A percentile compares a stretch with the other conserved stretches of the same genome.
These are phyloP conservation scores for Gordius sp. DNA, from an alignment of 2,888 invertebrate species.

Conservation along the genomic window DNA sequence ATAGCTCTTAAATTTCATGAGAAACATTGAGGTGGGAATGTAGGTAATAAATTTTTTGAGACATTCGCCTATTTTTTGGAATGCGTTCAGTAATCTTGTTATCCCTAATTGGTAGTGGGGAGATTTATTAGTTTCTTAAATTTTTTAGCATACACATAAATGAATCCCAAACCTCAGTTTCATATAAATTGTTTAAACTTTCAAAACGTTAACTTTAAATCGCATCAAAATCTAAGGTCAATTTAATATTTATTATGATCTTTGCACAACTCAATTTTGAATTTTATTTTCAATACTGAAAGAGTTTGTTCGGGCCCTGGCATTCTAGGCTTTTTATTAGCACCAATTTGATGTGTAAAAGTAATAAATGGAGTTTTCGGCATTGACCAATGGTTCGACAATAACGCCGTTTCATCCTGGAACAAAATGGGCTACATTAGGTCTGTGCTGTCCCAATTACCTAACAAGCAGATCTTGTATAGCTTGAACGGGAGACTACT, in stretches of 20 bases:
- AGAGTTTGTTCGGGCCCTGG: too few relatives aligned
- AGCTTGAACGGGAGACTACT: too few relatives aligned
- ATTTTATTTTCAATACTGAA: background rate
- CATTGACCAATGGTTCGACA: background rate
- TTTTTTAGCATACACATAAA: background rate
- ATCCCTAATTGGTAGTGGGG: background rate
- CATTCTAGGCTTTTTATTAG: background rate
- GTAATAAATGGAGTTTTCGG: background rate
- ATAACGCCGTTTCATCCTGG: background rate
- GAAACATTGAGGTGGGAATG: background rate
- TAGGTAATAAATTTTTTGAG: background rate
- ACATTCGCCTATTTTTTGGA: background rate
- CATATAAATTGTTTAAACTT: background rate
- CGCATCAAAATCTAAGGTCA: background rate
- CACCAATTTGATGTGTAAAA: background rate
- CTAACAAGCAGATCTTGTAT: slow-evolving; percentile 20
- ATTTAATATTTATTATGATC: background rate
- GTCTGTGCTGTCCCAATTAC: background rate
- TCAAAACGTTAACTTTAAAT: background rate
- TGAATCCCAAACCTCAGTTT: background rate
- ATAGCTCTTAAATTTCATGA: background rate
- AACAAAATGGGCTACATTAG: background rate
- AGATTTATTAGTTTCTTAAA: background rate
- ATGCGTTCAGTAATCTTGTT: background rate
- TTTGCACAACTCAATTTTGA: background rate